Conservation (phyloP, 2,113 vertebrate species). For the Alexandromys fortis region DNA sequence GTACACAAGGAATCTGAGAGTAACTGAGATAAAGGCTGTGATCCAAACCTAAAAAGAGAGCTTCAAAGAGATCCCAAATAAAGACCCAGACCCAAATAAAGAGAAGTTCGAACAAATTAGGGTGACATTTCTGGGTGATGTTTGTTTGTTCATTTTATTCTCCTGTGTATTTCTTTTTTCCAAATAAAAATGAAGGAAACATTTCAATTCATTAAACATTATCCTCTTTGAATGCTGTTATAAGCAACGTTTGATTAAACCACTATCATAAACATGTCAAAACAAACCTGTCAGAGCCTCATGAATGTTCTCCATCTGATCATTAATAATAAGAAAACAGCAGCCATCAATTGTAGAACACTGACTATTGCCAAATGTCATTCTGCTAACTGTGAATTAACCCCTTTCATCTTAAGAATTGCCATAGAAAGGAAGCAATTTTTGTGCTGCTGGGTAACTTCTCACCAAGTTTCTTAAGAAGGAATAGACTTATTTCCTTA, state of each 20-base stretch:
- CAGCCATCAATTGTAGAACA: background rate
- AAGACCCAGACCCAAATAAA: background rate
- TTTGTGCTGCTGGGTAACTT: background rate
- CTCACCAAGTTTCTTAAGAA: background rate
- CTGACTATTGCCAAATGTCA: background rate
- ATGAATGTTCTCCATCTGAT: conserved; percentile 20
- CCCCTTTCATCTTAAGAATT: background rate
- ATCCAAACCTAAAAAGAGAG: background rate
- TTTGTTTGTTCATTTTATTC: background rate
- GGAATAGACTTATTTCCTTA: background rate
- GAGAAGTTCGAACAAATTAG: background rate
- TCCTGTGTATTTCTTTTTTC: conserved; percentile 27
- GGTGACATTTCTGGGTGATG: background rate
- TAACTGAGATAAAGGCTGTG: background rate
- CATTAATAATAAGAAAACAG: conserved; percentile 52
- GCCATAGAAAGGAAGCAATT: background rate
- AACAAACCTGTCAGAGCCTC: conserved; percentile 46
- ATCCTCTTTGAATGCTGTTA: conserved; percentile 54
- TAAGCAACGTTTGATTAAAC: conserved; percentile 33
- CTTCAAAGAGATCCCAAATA: background rate
- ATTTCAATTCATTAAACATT: conserved; percentile 54
- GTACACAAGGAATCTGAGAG: background rate
- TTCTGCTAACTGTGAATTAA: conserved; percentile 27
- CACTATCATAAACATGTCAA: conserved; percentile 59
- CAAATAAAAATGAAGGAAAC: conserved; percentile 46